phyloP scores from a whole-genome alignment of 2,797 vertebrate genomes.

The Esox lucius region DNA sequence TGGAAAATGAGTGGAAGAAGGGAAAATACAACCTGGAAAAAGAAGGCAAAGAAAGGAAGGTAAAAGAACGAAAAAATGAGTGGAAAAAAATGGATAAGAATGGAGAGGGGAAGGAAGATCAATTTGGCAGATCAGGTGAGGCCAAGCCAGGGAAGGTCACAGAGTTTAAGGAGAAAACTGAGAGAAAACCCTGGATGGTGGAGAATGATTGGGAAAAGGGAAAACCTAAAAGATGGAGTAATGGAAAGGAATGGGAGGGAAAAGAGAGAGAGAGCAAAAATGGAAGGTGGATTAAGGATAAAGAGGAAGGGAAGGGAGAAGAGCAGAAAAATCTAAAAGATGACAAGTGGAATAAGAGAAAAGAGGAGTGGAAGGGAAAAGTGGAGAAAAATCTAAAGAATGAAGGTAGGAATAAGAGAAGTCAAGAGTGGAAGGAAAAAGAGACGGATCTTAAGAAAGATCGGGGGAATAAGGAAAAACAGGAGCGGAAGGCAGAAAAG shows the following conservation, averaged over 20 bases:
- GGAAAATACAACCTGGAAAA: conserved; percentile 37
- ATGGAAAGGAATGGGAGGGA: conserved; percentile 2
- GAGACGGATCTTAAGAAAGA: conserved; percentile 4
- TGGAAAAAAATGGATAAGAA: conserved; percentile 24
- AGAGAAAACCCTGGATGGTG: conserved; percentile 37
- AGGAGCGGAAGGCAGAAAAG: conserved; percentile 24
- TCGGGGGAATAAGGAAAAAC: conserved; percentile 30
- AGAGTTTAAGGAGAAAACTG: conserved; percentile 23
- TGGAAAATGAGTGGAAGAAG: conserved; percentile 14
- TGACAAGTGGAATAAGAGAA: conserved; percentile 2
- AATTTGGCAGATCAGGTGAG: background rate
- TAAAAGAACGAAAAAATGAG: conserved; percentile 39
- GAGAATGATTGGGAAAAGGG: conserved; percentile 8
- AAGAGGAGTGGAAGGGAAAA: conserved; percentile 20
- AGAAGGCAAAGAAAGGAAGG: conserved; percentile 35
- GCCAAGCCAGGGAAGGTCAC: conserved; percentile 16
- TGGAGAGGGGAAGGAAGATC: conserved; percentile 25
- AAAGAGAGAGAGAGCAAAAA: background rate
- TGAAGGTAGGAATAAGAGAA: background rate
- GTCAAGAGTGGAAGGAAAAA: conserved; percentile 25
- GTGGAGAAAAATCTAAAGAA: background rate
- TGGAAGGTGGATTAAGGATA: background rate
- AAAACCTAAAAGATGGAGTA: conserved; percentile 13
- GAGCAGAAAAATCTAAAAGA: conserved; percentile 8
- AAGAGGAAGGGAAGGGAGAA: conserved; percentile 26